Evolutionary conservation across 2,888 invertebrate species (phyloP).

Genomic region (Hirtodrosophila alboralis): DNA sequence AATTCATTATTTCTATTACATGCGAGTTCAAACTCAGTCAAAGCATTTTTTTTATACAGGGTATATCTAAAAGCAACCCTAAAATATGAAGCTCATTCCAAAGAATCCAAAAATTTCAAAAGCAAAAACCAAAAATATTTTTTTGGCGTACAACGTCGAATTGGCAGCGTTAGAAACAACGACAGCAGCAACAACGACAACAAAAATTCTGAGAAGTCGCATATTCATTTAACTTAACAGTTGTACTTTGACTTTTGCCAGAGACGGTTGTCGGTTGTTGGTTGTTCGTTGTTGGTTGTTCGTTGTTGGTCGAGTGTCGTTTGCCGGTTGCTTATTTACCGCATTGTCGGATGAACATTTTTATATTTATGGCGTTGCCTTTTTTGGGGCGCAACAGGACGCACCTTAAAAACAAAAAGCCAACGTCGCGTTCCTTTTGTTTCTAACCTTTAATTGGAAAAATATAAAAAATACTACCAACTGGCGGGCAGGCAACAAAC

Average conservation of each 20-base stretch:
- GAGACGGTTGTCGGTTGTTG: constrained; percentile 44
- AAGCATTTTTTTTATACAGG: background rate
- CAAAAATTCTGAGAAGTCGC: constrained; percentile 42
- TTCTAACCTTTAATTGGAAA: constrained; percentile 66
- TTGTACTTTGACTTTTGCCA: constrained; percentile 70
- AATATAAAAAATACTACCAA: constrained; percentile 17
- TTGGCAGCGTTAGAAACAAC: constrained; percentile 30
- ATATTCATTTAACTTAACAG: constrained; percentile 53
- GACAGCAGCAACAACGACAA: constrained; percentile 7
- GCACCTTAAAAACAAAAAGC: constrained; percentile 67
- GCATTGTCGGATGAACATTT: constrained; percentile 47
- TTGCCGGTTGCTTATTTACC: constrained; percentile 19
- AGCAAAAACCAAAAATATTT: constrained; percentile 31
- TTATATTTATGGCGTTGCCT: constrained; percentile 48
- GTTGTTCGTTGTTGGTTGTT: constrained; percentile 30
- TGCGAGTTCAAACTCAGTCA: too few species aligned
- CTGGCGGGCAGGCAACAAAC: constrained; percentile 23
- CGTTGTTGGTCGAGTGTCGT: constrained; percentile 2
- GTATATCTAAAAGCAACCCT: constrained; percentile 9
- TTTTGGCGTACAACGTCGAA: constrained; percentile 26
- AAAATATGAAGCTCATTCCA: constrained; percentile 15
- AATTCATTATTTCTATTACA: too few species aligned
- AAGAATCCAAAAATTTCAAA: constrained; percentile 25
- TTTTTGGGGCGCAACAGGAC: constrained; percentile 68
- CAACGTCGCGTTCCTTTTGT: constrained; percentile 37